A percentile compares a stretch with the other conserved stretches of the same genome.
Evolutionary conservation across 2,797 vertebrate genomes (phyloP).

Genomic region (Cirrhinus molitorella): DNA sequence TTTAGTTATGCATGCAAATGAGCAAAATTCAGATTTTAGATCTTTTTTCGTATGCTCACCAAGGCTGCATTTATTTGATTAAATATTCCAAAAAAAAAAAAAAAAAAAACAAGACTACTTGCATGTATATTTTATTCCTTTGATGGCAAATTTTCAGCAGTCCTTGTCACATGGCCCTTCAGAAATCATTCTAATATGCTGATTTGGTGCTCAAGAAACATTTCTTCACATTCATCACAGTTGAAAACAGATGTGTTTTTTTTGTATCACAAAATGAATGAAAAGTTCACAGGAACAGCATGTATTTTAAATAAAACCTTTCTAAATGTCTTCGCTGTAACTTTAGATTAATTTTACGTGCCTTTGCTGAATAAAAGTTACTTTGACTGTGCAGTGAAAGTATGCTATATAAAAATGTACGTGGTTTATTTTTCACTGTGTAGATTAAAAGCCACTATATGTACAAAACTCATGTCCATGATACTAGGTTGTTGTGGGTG

Average conservation of each 20-base stretch:
- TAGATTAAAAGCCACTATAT: background rate
- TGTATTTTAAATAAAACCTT: background rate
- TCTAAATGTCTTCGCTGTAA: background rate
- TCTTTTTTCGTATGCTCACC: background rate
- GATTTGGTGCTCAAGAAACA: background rate
- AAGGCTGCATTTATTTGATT: background rate
- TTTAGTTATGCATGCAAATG: background rate
- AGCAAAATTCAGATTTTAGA: background rate
- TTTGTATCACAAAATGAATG: background rate
- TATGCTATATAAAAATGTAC: background rate
- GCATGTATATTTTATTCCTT: too few relatives aligned
- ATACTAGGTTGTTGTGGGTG: background rate
- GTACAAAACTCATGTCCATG: background rate
- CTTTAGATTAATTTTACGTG: background rate
- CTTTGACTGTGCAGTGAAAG: background rate
- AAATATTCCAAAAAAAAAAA: too few relatives aligned
- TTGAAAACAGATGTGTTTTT: background rate
- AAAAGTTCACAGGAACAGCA: background rate
- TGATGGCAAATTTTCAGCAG: too few relatives aligned
- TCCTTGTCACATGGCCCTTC: background rate
- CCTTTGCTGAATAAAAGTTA: background rate
- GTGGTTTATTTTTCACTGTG: background rate
- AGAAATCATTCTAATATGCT: background rate
- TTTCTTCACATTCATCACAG: background rate
- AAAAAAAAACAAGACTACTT: too few relatives aligned